Percentiles rank a stretch among this genome's conserved stretches.
phyloP scores from a whole-genome alignment of 2,888 invertebrate genomes.

The Cheilosia urbana region DNA sequence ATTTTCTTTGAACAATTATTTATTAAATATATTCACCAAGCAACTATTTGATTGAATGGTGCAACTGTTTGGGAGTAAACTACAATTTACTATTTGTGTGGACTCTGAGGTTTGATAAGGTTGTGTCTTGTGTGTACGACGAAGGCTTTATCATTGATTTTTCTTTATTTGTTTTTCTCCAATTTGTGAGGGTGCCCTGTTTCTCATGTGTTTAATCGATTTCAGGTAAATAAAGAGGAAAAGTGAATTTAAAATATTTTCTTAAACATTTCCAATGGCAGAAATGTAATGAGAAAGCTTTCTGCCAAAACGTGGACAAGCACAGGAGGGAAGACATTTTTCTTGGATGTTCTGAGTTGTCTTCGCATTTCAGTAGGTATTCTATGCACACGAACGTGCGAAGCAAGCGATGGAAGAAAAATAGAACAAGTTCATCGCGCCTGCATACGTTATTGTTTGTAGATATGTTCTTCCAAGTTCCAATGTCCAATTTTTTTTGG shows the following conservation, averaged over 20 bases:
- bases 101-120: slow-evolving; percentile 12
- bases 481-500: slow-evolving; percentile 43
- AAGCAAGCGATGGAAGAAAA: slow-evolving; percentile 43
- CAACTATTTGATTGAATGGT: neutral
- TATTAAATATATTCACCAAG: neutral
- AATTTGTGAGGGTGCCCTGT: slow-evolving; percentile 22
- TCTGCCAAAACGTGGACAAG: neutral
- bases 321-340: slow-evolving; percentile 16
- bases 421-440: slow-evolving; percentile 65
- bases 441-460: slow-evolving; percentile 44
- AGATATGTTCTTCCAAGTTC: neutral
- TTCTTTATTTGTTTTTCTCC: slow-evolving; percentile 50
- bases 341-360: slow-evolving; percentile 14
- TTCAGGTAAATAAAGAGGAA: slow-evolving; percentile 48
- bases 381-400: slow-evolving; percentile 54
- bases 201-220: slow-evolving; percentile 45
- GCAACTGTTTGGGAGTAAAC: neutral
- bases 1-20: slow-evolving; percentile 4
- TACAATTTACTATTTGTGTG: neutral
- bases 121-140: neutral
- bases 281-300: slow-evolving; percentile 8
- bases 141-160: slow-evolving; percentile 18
- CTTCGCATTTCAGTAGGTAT: neutral
- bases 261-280: neutral
- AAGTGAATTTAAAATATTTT: slow-evolving; percentile 9